Evolutionary conservation across 2,888 invertebrate species (phyloP).

Genomic region (Pachydiplax longipennis): DNA sequence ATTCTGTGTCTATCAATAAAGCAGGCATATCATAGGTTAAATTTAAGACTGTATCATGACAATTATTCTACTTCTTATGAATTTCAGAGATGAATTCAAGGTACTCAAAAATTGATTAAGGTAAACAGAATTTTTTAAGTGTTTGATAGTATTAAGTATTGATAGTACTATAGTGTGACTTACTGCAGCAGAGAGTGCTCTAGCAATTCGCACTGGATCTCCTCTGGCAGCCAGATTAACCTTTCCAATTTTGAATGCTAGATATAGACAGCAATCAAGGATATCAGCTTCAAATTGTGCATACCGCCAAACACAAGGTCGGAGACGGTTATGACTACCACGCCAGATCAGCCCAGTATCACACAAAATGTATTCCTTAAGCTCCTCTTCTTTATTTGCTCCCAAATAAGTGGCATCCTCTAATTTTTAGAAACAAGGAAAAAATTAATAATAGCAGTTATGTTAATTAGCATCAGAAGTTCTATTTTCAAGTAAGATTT

Average conservation of each 20-base stretch:
- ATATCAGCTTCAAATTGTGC: conserved; percentile 87
- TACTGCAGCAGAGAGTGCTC: conserved; percentile 87
- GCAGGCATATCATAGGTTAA: too few species aligned
- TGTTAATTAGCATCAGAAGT: too few species aligned
- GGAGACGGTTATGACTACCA: conserved; percentile 83
- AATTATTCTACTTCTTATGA: too few species aligned
- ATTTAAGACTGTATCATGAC: too few species aligned
- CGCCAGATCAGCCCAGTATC: conserved; percentile 92
- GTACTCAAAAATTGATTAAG: too few species aligned
- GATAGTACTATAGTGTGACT: conserved; percentile 53
- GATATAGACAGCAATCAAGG: conserved; percentile 78
- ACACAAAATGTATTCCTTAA: conserved; percentile 84
- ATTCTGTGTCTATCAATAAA: too few species aligned
- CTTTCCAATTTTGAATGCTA: conserved; percentile 76
- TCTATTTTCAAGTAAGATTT: background rate
- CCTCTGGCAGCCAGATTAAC: conserved; percentile 71
- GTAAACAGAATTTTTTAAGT: too few species aligned
- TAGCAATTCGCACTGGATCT: conserved; percentile 78
- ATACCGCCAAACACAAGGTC: conserved; percentile 89
- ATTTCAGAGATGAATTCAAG: too few species aligned
- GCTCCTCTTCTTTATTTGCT: conserved; percentile 68
- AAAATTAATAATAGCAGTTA: background rate
- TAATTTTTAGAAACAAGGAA: conserved; percentile 53
- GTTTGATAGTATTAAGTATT: too few species aligned
- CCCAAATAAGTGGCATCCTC: conserved; percentile 69